phyloP scores from a whole-genome alignment of 2,113 vertebrate species.

The Marcusenius ussheri region DNA sequence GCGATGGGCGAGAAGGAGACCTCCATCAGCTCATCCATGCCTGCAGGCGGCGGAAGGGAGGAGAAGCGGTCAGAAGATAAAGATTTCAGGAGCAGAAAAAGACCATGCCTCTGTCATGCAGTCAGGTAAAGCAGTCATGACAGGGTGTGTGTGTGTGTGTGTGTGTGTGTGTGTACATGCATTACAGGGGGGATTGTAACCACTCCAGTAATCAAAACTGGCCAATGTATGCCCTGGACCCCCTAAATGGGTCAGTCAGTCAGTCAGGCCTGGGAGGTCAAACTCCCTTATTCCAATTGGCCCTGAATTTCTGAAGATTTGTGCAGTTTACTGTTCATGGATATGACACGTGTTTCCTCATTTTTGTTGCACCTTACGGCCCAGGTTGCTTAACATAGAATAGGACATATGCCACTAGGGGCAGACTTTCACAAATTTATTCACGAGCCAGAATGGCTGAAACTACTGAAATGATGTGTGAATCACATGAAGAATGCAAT shows the following conservation, averaged over 20 bases:
- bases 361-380: too few species aligned
- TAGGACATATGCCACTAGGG: too few species aligned
- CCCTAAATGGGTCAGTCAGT: too few species aligned
- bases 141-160: not conserved
- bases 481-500: not conserved
- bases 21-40: conserved; percentile 97
- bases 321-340: not conserved
- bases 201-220: not conserved
- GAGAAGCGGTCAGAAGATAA: not conserved
- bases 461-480: too few species aligned
- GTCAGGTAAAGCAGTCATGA: not conserved
- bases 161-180: not conserved
- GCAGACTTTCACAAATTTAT: too few species aligned
- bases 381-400: too few species aligned
- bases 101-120: not conserved
- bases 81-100: not conserved
- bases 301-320: not conserved
- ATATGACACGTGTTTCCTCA: too few species aligned
- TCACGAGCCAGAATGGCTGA: too few species aligned
- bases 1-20: conserved; percentile 95
- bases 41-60: conserved; percentile 45
- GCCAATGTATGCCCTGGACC: not conserved
- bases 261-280: not conserved
- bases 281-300: not conserved
- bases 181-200: too few species aligned